These are phyloP conservation scores for Apamea epomidion DNA, from an alignment of 2,888 invertebrate species.

Conservation along the genomic window DNA sequence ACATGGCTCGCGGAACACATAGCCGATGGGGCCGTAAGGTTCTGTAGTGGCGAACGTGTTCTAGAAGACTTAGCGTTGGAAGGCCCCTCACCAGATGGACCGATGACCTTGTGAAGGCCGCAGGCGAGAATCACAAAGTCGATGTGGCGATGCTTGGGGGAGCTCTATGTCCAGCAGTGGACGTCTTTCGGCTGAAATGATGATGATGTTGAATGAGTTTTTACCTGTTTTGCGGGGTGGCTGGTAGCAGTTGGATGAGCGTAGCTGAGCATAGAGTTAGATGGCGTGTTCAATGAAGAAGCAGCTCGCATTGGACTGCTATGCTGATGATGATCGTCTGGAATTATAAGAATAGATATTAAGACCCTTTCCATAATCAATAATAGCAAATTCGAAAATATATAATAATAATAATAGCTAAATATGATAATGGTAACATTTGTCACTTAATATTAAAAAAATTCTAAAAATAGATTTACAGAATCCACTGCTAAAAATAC, in stretches of 20 bases:
- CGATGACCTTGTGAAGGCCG: too few species aligned
- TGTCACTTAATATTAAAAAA: neutral
- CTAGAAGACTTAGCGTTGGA: neutral
- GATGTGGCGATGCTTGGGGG: too few species aligned
- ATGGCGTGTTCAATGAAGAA: rapidly evolving
- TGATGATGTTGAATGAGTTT: neutral
- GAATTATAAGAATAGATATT: neutral
- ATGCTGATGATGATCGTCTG: too few species aligned
- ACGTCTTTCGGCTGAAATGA: neutral
- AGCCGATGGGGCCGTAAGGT: too few species aligned
- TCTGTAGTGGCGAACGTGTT: neutral
- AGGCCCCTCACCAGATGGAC: neutral
- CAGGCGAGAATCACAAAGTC: too few species aligned
- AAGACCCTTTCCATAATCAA: neutral
- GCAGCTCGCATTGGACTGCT: neutral
- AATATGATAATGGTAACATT: neutral
- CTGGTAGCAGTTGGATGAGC: neutral
- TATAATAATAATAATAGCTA: neutral
- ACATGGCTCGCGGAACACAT: neutral
- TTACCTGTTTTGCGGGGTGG: neutral
- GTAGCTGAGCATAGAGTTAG: too few species aligned
- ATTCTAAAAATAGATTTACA: neutral
- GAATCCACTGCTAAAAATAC: neutral
- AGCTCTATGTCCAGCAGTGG: too few species aligned
- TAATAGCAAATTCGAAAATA: neutral